A percentile compares a stretch with the other conserved stretches of the same genome.
These are phyloP conservation scores for Bubalus kerabau DNA, from an alignment of 2,113 vertebrate species.

Conservation along the genomic window DNA sequence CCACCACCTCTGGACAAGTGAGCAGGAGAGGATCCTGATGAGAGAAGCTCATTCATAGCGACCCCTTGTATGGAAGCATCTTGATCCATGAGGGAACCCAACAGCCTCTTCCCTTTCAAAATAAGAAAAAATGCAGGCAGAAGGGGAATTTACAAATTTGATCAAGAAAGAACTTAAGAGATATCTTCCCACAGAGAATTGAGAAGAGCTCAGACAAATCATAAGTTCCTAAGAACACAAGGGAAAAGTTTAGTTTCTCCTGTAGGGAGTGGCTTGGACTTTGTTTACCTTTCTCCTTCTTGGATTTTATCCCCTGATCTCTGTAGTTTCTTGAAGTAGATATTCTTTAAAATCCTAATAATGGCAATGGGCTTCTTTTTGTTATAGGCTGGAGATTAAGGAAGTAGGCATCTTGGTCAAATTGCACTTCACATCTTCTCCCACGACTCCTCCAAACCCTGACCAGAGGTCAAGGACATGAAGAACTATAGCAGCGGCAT, in stretches of 20 bases:
- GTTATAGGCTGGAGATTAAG: neutral
- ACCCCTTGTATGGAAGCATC: neutral
- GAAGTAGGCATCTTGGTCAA: neutral
- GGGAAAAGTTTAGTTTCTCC: neutral
- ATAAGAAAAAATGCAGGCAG: neutral
- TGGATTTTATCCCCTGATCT: neutral
- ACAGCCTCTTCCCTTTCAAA: neutral
- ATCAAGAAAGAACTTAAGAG: neutral
- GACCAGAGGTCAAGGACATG: neutral
- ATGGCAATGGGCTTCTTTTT: neutral
- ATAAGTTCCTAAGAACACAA: neutral
- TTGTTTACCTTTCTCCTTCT: neutral
- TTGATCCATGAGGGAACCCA: neutral
- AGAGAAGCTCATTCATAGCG: neutral
- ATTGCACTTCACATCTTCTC: neutral
- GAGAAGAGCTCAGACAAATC: neutral
- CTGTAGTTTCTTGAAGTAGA: neutral
- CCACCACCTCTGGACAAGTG: neutral
- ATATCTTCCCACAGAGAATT: neutral
- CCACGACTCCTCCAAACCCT: fast-evolving
- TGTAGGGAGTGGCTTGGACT: neutral
- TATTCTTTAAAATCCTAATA: neutral
- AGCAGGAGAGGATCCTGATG: neutral
- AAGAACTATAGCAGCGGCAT: neutral
- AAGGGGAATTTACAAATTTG: neutral